phyloP scores from a whole-genome alignment of 2,888 invertebrate genomes.

The Alloscopus bannaensis region DNA sequence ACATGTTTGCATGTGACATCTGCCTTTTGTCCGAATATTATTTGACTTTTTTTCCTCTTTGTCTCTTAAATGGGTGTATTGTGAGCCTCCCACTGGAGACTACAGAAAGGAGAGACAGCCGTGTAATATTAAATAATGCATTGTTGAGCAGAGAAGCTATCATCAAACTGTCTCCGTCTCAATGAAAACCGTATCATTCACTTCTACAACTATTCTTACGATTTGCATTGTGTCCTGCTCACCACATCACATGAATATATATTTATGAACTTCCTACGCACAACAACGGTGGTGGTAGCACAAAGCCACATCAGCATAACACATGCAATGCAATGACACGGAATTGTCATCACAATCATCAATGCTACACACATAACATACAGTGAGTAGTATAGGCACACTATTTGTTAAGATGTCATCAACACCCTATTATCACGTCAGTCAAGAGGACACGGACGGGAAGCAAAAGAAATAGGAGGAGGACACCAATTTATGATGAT shows the following conservation, averaged over 20 bases:
- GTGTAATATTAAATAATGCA: constrained; percentile 43
- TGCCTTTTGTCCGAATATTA: not conserved
- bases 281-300: constrained; percentile 16
- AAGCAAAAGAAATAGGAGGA: constrained; percentile 16
- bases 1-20: constrained; percentile 22
- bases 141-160: constrained; percentile 54
- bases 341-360: constrained; percentile 49
- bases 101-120: constrained; percentile 4
- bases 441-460: constrained; percentile 43
- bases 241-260: no score
- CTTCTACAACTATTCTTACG: no score
- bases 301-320: no score
- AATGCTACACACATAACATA: no score
- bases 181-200: constrained; percentile 44
- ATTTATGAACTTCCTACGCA: no score
- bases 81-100: not conserved
- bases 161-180: constrained; percentile 55
- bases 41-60: constrained; percentile 30
- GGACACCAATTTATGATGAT: no score
- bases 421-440: constrained; percentile 72
- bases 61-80: constrained; percentile 13
- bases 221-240: no score
- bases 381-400: constrained; percentile 10
- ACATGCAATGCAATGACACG: constrained; percentile 47
- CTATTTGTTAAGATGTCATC: constrained; percentile 73